phyloP scores from a whole-genome alignment of 1,140 invertebrate genomes.

The Galleria mellonella region DNA sequence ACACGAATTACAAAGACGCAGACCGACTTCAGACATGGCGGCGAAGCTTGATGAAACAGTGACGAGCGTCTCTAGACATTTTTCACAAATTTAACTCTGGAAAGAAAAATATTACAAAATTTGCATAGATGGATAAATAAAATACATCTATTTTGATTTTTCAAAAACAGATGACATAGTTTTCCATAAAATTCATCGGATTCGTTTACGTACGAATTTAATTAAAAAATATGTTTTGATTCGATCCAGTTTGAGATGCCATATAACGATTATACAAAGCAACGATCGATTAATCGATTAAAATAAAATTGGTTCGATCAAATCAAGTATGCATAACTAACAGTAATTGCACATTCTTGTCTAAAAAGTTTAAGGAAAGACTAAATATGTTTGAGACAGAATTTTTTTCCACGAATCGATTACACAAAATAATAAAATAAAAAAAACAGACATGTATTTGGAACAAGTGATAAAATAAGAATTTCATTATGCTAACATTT shows the following conservation, averaged over 20 bases:
- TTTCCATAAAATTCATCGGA: conserved; percentile 53
- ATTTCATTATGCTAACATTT: too few species aligned
- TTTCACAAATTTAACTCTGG: conserved; percentile 45
- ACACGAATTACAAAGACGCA: conserved; percentile 62
- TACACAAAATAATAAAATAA: too few species aligned
- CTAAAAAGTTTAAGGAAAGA: too few species aligned
- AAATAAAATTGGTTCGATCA: too few species aligned
- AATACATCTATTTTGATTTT: conserved; percentile 48
- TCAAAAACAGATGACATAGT: conserved; percentile 44
- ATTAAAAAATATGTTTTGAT: background rate
- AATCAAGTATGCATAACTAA: too few species aligned
- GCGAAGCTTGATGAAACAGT: conserved; percentile 56
- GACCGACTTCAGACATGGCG: conserved; percentile 69
- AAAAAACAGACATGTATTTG: too few species aligned
- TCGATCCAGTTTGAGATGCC: background rate
- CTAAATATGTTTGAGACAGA: too few species aligned
- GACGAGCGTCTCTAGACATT: conserved; percentile 58
- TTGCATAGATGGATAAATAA: conserved; percentile 43
- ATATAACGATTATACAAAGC: background rate
- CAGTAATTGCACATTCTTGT: too few species aligned
- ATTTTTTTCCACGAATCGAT: too few species aligned
- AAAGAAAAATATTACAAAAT: conserved; percentile 61
- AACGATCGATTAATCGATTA: too few species aligned
- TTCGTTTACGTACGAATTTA: conserved; percentile 33
- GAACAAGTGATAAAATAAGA: too few species aligned